Percentiles rank a stretch among this genome's conserved stretches.
Evolutionary conservation across 37 sponge, comb jelly and placozoan genomes (phyloP).

Genomic region (Oopsacas minuta): DNA sequence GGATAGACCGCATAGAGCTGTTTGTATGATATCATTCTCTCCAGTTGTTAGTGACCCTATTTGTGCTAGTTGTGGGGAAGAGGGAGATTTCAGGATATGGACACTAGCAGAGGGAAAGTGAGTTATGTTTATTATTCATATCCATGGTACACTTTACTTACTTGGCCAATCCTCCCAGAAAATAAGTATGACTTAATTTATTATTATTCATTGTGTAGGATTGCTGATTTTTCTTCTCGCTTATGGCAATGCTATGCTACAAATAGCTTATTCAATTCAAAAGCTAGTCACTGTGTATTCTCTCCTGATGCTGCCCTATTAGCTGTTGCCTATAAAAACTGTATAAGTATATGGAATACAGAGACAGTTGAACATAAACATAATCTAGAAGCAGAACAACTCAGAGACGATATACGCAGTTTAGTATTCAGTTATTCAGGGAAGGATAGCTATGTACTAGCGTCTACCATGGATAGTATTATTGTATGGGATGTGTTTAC

Average conservation of each 20-base stretch:
- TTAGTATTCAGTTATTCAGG: neutral
- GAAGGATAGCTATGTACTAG: neutral
- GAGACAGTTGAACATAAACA: neutral
- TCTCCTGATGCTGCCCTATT: neutral
- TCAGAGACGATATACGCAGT: neutral
- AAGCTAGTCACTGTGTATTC: neutral
- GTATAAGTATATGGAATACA: neutral
- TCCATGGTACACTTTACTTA: no score
- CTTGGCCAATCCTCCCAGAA: no score
- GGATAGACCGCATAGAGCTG: neutral
- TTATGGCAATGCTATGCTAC: neutral
- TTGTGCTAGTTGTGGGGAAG: neutral
- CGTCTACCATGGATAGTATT: neutral
- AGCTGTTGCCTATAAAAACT: neutral
- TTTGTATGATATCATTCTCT: neutral
- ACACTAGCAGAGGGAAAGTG: neutral
- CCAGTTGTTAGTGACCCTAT: neutral
- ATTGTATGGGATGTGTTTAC: neutral
- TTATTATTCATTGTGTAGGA: no score
- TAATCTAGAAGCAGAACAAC: neutral
- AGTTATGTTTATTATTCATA: no score
- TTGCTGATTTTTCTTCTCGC: no score
- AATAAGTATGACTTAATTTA: no score
- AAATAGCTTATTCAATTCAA: neutral
- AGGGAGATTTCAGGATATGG: neutral